phyloP scores from a whole-genome alignment of 2,113 vertebrate species.

The Cavia aperea region DNA sequence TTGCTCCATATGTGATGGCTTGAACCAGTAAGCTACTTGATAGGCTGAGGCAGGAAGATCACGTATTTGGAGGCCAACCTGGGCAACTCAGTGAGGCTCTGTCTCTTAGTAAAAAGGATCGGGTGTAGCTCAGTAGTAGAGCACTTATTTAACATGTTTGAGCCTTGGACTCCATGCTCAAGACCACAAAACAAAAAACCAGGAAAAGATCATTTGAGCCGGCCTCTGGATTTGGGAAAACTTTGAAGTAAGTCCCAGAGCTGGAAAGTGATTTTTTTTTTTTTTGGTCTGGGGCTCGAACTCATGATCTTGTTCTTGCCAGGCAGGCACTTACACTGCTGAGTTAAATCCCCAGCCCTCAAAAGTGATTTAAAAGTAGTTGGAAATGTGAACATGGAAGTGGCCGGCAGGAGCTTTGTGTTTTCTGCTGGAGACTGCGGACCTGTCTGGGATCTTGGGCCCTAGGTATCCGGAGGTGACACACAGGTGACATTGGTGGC shows the following conservation, averaged over 20 bases:
- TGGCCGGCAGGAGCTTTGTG: background rate
- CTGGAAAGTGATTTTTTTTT: background rate
- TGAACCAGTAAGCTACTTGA: background rate
- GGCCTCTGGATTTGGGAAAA: background rate
- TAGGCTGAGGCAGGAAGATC: background rate
- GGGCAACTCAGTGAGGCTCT: background rate
- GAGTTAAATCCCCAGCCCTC: background rate
- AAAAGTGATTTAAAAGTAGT: background rate
- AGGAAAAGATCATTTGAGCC: background rate
- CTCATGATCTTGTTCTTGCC: too few species aligned
- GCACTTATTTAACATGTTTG: background rate
- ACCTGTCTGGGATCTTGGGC: background rate
- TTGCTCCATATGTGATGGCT: background rate
- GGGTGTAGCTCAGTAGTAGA: background rate
- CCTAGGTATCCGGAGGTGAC: background rate
- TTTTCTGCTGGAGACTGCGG: background rate
- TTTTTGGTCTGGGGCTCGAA: too few species aligned
- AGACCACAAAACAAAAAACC: background rate
- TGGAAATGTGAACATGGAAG: fast-evolving
- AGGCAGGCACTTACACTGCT: too few species aligned
- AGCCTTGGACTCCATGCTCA: background rate
- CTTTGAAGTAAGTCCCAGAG: background rate
- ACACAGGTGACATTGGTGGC: background rate
- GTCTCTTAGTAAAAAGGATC: background rate
- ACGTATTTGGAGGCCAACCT: background rate